phyloP scores from a whole-genome alignment of 2,113 vertebrate species.

The Scalopus aquaticus region DNA sequence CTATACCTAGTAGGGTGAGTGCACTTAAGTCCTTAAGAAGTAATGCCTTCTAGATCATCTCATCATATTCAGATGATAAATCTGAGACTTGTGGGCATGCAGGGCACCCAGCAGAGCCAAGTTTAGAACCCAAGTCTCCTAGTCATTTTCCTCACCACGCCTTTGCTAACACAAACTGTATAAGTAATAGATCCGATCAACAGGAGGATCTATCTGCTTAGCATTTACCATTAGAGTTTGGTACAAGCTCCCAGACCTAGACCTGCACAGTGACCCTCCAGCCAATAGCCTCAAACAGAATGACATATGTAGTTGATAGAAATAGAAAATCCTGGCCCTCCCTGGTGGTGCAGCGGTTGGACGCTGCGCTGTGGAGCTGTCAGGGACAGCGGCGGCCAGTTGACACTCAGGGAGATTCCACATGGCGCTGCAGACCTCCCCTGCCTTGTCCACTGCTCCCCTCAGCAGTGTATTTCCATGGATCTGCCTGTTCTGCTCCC shows the following conservation, averaged over 20 bases:
- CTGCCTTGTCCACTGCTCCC: no score
- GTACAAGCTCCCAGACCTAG: not conserved
- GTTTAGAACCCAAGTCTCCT: not conserved
- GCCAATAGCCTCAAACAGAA: not conserved
- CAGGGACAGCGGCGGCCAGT: no score
- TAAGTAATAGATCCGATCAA: not conserved
- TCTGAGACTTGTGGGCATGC: not conserved
- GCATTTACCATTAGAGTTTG: not conserved
- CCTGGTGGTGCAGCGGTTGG: no score
- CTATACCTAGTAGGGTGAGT: not conserved
- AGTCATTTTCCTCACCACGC: not conserved
- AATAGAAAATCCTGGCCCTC: not conserved
- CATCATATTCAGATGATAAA: not conserved
- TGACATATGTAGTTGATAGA: not conserved
- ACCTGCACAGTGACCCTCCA: not conserved
- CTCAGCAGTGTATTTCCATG: no score
- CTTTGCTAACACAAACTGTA: not conserved
- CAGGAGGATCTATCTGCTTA: not conserved
- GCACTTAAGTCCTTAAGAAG: not conserved
- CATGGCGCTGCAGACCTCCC: no score
- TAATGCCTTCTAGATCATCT: not conserved
- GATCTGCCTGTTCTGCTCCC: no score
- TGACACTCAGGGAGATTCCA: no score
- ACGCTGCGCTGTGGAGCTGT: no score
- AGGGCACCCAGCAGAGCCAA: no score